A percentile compares a stretch with the other conserved stretches of the same genome.
phyloP scores from a whole-genome alignment of 1,140 invertebrate genomes.

The Nilaparvata lugens region DNA sequence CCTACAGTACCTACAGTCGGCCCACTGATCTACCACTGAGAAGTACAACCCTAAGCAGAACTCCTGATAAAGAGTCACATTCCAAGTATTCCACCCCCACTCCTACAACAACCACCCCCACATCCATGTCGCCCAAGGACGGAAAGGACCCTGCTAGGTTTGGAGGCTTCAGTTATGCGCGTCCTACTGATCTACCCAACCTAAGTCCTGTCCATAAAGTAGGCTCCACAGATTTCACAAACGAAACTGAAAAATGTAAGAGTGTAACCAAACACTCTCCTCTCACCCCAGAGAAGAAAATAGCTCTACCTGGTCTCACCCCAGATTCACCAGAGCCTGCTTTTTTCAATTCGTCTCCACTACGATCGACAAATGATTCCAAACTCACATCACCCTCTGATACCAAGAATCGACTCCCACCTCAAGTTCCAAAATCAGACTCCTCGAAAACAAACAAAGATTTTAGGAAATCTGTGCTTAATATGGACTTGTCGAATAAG shows the following conservation, averaged over 20 bases:
- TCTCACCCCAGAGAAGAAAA: neutral
- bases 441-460: slow-evolving; percentile 53
- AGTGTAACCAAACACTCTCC: neutral
- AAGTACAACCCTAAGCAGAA: slow-evolving; percentile 2
- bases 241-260: neutral
- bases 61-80: neutral
- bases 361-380: slow-evolving; percentile 1
- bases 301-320: neutral
- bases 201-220: neutral
- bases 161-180: slow-evolving; percentile 18
- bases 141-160: slow-evolving; percentile 8
- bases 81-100: neutral
- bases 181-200: slow-evolving; percentile 19
- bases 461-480: slow-evolving; percentile 63
- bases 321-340: neutral
- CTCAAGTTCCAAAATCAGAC: slow-evolving; percentile 46
- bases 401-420: slow-evolving; percentile 39
- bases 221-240: neutral
- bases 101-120: slow-evolving; percentile 1
- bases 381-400: slow-evolving; percentile 19
- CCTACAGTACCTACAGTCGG: slow-evolving; percentile 12
- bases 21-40: slow-evolving; percentile 19
- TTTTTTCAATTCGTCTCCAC: neutral
- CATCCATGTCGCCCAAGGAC: neutral
- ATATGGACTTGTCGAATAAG: slow-evolving; percentile 46